Evolutionary conservation across 2,888 invertebrate genomes (phyloP), one percentile per base, ranked within the genome.

Genomic region (Erebia palarica): DNA sequence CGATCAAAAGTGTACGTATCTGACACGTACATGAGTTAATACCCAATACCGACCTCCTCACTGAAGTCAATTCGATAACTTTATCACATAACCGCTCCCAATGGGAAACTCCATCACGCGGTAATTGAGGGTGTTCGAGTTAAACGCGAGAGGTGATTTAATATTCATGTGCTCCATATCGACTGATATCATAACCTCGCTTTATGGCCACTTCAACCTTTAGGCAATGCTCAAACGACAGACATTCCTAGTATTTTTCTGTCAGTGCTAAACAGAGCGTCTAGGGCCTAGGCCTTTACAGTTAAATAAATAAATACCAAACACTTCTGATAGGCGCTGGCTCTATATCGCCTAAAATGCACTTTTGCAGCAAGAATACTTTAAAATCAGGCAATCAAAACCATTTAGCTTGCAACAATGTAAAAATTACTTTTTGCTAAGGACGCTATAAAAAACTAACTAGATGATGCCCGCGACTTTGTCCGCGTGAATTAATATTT

Each of bases 81-180:
- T 66, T 57, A 66, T 66, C 66, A 57, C 57, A 66, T 57, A 66
- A 66, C 58, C 58, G 66, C 44, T 58, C 66, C 66, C 66, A 66
- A 66, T 58, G 36, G 57, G 66, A 47, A 27, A 58, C 57, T 66
- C n/a, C 44, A 66, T 66, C 57, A 66, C 47, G 58, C 58, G 14
- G 66, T 66, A 58, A 66, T 66, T 66, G 58, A 58, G 66, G n/a
- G 47, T 66, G 58, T 66, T 66, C 66, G 58, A 66, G 57, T 58
- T 21, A 58, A 66, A 66, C 47, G 58, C 58, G 53, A 65, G 44
- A 14, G 58, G 58, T 66, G 47, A 66, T 66, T 66, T 66, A 66
- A 58, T 66, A 66, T 66, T 66, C 66, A 66, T 47, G 47, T 27
- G 21, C 57, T 47, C 21, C 14, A 58, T 58, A 66, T 58, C 66